A percentile compares a stretch with the other conserved stretches of the same genome.
Evolutionary conservation across 2,797 vertebrate genomes (phyloP).

Genomic region (Chromis chromis): DNA sequence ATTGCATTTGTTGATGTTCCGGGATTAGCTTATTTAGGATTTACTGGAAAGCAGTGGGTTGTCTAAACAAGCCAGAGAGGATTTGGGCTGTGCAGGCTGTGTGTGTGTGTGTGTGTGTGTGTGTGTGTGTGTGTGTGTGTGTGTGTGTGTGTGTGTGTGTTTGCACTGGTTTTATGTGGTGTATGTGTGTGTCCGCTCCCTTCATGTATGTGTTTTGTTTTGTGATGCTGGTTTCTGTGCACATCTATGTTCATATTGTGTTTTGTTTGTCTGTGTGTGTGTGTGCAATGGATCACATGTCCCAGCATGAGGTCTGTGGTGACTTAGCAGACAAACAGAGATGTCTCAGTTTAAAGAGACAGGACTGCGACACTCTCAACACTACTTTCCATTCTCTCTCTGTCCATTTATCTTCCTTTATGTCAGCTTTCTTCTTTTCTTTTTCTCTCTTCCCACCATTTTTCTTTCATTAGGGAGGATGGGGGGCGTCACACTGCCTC

Average conservation of each 20-base stretch:
- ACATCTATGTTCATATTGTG: background rate
- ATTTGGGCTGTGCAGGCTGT: conserved; percentile 58
- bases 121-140: conserved; percentile 4
- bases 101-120: conserved; percentile 6
- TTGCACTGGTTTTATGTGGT: background rate
- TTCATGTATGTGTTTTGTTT: conserved; percentile 6
- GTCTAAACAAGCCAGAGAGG: conserved; percentile 73
- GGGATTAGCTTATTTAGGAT: conserved; percentile 79
- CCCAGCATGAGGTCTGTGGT: conserved; percentile 32
- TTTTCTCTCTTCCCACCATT: background rate
- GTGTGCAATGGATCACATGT: conserved; percentile 40
- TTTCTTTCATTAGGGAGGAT: conserved; percentile 17
- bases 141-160: background rate
- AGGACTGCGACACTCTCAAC: conserved; percentile 19
- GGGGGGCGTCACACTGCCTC: conserved; percentile 24
- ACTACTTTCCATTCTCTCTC: conserved; percentile 20
- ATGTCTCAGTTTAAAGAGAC: conserved; percentile 40
- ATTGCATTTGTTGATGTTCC: conserved; percentile 78
- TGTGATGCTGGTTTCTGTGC: background rate
- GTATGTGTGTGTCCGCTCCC: background rate
- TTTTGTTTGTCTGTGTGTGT: background rate
- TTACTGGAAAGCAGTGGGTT: conserved; percentile 70
- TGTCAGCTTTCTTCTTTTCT: background rate
- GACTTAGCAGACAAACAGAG: conserved; percentile 32
- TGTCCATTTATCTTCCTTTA: background rate